phyloP scores from a whole-genome alignment of 2,888 invertebrate species.

The Plagodis dolabraria region DNA sequence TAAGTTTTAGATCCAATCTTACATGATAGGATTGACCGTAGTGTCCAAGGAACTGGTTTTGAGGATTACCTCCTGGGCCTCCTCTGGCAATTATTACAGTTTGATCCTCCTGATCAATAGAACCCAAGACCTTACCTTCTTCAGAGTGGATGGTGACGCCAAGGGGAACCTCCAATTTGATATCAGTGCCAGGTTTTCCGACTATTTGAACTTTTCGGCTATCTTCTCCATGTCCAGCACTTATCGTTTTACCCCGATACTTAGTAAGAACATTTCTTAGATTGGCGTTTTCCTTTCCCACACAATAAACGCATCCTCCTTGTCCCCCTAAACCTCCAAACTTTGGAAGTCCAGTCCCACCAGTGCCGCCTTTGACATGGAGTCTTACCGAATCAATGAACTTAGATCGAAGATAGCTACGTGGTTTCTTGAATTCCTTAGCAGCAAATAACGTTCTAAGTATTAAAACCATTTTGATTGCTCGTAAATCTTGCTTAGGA shows the following conservation, averaged over 20 bases:
- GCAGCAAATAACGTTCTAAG: constrained; percentile 69
- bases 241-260: constrained; percentile 84
- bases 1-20: constrained; percentile 94
- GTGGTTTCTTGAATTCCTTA: constrained; percentile 75
- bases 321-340: constrained; percentile 96
- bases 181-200: constrained; percentile 89
- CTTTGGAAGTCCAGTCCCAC: constrained; percentile 89
- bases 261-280: constrained; percentile 79
- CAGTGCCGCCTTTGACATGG: constrained; percentile 92
- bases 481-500: too few relatives aligned
- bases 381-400: constrained; percentile 93
- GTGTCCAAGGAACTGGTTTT: constrained; percentile 91
- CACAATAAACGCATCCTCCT: constrained; percentile 93
- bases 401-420: constrained; percentile 80
- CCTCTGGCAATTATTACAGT: constrained; percentile 91
- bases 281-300: constrained; percentile 86
- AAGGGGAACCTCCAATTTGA: constrained; percentile 90
- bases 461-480: constrained; percentile 76
- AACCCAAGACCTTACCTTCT: constrained; percentile 87
- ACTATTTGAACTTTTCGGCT: constrained; percentile 90
- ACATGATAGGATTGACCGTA: constrained; percentile 89
- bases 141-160: constrained; percentile 91
- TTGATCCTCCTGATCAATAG: constrained; percentile 88
- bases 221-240: constrained; percentile 89
- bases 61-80: constrained; percentile 91